These are phyloP conservation scores for Pterocles burchelli DNA, from an alignment of 2,113 vertebrate species.

Conservation along the genomic window DNA sequence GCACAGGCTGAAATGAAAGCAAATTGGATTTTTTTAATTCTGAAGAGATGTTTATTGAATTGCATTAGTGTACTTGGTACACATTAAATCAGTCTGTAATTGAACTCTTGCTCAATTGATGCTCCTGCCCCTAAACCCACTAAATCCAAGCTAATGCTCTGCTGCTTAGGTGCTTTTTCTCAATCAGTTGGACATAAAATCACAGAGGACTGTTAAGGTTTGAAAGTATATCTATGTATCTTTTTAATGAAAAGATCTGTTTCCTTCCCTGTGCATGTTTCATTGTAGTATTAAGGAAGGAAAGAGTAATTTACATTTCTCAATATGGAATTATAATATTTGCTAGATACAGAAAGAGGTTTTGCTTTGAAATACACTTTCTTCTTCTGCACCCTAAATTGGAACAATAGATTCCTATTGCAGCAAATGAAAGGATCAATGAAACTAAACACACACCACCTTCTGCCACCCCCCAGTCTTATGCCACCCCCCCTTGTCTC, in stretches of 20 bases:
- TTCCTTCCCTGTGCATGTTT: neutral
- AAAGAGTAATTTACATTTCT: neutral
- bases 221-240: neutral
- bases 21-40: slow-evolving; percentile 65
- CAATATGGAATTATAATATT: neutral
- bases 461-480: neutral
- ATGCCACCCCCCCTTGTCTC: neutral
- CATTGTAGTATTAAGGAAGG: neutral
- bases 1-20: slow-evolving; percentile 32
- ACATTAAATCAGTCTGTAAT: slow-evolving; percentile 65
- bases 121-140: slow-evolving; percentile 2
- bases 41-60: slow-evolving; percentile 69
- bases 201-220: neutral
- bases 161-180: neutral
- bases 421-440: neutral
- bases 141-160: slow-evolving; percentile 20
- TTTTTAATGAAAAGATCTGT: neutral
- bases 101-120: slow-evolving; percentile 47
- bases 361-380: neutral
- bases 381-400: neutral
- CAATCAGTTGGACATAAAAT: neutral
- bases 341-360: neutral
- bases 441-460: neutral
- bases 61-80: slow-evolving; percentile 54
- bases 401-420: neutral